Percentiles rank a stretch among this genome's conserved stretches.
Evolutionary conservation across 1,140 invertebrate species (phyloP).

Genomic region (Platyscapa corneri): DNA sequence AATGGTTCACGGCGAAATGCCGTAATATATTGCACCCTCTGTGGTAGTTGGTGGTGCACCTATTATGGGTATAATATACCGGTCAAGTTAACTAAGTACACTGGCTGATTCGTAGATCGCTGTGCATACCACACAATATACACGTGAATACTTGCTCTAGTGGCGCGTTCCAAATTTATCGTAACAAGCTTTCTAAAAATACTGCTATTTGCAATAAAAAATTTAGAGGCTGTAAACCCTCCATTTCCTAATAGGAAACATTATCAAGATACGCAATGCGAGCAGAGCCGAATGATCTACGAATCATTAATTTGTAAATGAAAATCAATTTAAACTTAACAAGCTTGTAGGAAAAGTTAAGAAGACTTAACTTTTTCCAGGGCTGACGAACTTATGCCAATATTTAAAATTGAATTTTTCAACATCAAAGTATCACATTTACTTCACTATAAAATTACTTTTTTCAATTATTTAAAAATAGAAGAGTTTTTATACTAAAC

Average conservation of each 20-base stretch:
- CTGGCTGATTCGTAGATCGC: slow-evolving; percentile 46
- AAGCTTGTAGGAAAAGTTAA: not conserved
- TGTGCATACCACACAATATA: slow-evolving; percentile 21
- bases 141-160: slow-evolving; percentile 8
- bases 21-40: slow-evolving; percentile 57
- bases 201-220: not conserved
- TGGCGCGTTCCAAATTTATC: not conserved
- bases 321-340: not conserved
- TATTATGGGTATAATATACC: slow-evolving; percentile 52
- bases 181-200: not conserved
- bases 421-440: too few species aligned
- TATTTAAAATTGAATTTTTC: too few species aligned
- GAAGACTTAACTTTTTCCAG: too few species aligned
- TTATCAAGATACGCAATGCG: not conserved
- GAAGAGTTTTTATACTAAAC: too few species aligned
- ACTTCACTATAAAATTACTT: too few species aligned
- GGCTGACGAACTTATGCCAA: too few species aligned
- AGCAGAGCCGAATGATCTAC: not conserved
- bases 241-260: not conserved
- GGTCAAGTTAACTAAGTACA: slow-evolving; percentile 54
- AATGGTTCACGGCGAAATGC: slow-evolving; percentile 61
- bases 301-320: not conserved
- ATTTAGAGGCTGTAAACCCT: not conserved
- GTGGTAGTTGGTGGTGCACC: slow-evolving; percentile 49
- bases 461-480: too few species aligned